Conservation (phyloP, 2,797 vertebrate species). For the Micropoecilia bifurca region DNA sequence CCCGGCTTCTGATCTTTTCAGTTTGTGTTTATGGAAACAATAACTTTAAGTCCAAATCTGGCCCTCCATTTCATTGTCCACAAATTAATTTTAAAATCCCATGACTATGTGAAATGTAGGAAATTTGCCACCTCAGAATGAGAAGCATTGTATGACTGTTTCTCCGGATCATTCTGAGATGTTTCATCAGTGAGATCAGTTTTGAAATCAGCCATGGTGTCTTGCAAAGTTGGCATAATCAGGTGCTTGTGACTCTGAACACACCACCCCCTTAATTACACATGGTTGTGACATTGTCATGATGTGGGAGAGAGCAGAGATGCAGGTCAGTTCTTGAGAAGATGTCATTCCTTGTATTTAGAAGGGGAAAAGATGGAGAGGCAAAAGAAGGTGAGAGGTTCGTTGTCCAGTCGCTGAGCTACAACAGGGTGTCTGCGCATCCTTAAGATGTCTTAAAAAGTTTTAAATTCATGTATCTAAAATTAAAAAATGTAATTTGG, state of each 20-base stretch:
- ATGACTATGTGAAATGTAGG: not conserved
- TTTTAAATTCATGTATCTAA: too few relatives aligned
- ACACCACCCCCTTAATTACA: not conserved
- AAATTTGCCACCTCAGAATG: not conserved
- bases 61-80: not conserved
- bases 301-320: not conserved
- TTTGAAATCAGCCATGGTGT: not conserved
- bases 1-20: not conserved
- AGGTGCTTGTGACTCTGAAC: not conserved
- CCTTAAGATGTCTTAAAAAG: too few relatives aligned
- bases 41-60: constrained; percentile 1
- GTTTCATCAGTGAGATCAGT: not conserved
- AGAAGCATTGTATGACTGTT: not conserved
- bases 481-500: too few relatives aligned
- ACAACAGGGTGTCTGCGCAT: not conserved
- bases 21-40: not conserved
- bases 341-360: not conserved
- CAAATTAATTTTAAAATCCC: not conserved
- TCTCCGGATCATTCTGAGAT: too few relatives aligned
- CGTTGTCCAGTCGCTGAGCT: not conserved
- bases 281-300: not conserved
- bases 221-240: not conserved
- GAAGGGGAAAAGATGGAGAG: not conserved
- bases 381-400: not conserved
- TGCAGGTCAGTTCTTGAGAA: not conserved